Evolutionary conservation across 2,797 vertebrate genomes (phyloP), one percentile per base, ranked within the genome.

Genomic region (Thunnus albacares): DNA sequence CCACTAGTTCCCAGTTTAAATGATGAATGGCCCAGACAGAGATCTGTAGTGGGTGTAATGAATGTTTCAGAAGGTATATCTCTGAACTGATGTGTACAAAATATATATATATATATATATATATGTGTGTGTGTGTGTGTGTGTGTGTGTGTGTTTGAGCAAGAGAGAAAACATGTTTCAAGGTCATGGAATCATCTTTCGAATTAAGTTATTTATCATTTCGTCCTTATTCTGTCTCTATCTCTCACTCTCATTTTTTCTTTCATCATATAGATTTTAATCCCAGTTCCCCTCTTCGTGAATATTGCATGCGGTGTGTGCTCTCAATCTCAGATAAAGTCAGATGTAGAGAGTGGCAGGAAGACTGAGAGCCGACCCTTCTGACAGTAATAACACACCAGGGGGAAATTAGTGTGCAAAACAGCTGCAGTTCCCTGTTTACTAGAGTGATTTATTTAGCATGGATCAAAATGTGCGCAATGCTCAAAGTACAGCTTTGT

Each of bases 21-120:
- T 83, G 87, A 90, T 87, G 81, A 79, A 91, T 78, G 61, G 14
- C 5, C 11, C 43, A 17, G 77, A 71, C 53, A 22, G 26, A 53
- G 65, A 77, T 77, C 58, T 51, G 61, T 33, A 38, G 79, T 75
- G 55, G 63, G 20, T 77, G 49, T 86, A 74, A 89, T 89, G 56
- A 77, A 87, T 87, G 75, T 71, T 85, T 85, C 55, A 84, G 35
- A 45, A 60, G 71, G 26, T 60, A 47, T 59, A 33, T 82, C 56
- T 80, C 75, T 70, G 61, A 57, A 20, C n/a, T 24, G 33, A 6
- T 73, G 30, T 74, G 47, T 61, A 65, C 62, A 56, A 13, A 14
- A 5, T 55, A 6, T n/a, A 0, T 35, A 12, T 43, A n/a, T 43
- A 6, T 43, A 3, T 13, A 3, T 43, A 12, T 43, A 0, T 43